These are phyloP conservation scores for Spatulosminthurus flaviceps DNA, from an alignment of 2,888 invertebrate species.

Conservation along the genomic window DNA sequence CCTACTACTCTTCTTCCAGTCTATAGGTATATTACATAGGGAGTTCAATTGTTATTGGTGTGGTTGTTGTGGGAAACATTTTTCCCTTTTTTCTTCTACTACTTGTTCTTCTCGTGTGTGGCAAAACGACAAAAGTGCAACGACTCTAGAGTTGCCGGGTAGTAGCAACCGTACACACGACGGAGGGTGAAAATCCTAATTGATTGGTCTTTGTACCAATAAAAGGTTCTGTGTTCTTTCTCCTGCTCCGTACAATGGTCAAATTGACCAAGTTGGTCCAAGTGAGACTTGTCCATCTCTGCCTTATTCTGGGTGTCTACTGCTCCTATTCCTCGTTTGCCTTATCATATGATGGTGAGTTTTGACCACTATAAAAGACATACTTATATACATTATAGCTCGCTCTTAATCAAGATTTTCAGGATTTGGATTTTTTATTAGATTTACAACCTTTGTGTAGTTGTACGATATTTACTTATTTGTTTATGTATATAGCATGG, in stretches of 20 bases:
- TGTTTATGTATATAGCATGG: too few relatives aligned
- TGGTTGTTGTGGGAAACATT: too few relatives aligned
- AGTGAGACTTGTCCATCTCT: not conserved
- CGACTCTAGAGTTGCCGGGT: too few relatives aligned
- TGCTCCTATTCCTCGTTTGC: slow-evolving; percentile 38
- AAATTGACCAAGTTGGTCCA: slow-evolving; percentile 5
- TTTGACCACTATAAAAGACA: not conserved
- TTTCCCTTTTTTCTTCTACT: too few relatives aligned
- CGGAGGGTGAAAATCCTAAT: too few relatives aligned
- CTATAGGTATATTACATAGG: not conserved
- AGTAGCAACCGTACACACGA: too few relatives aligned
- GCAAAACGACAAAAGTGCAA: too few relatives aligned
- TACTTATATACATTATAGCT: not conserved
- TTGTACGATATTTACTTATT: too few relatives aligned
- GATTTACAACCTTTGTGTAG: not conserved
- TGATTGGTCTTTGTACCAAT: not conserved
- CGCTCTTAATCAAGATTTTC: not conserved
- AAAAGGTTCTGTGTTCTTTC: not conserved
- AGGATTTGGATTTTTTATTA: not conserved
- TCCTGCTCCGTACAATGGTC: not conserved
- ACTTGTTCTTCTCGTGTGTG: too few relatives aligned
- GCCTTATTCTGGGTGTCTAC: slow-evolving; percentile 26
- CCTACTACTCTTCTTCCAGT: not conserved
- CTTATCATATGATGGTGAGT: slow-evolving; percentile 50
- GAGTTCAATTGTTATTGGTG: not conserved